These are phyloP conservation scores for Caenorhabditis briggsae DNA, from an alignment of 1,140 invertebrate species.

Conservation along the genomic window DNA sequence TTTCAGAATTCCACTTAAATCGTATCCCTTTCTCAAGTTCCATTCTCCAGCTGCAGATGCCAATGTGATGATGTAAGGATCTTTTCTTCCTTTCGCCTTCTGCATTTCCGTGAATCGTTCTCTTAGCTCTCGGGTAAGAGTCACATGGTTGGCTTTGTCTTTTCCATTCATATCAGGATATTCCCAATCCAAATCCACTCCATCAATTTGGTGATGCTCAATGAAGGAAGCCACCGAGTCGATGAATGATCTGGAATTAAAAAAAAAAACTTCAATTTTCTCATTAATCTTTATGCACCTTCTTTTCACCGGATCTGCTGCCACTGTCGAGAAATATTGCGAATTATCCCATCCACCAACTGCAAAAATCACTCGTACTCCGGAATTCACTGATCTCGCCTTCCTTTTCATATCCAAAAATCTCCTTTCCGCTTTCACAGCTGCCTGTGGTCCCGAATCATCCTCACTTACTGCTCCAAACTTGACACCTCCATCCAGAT, in stretches of 20 bases:
- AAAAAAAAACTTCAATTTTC: background rate
- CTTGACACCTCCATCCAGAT: conserved; percentile 68
- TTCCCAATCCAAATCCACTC: conserved; percentile 80
- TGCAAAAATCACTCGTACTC: conserved; percentile 70
- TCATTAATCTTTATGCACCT: background rate
- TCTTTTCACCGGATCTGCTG: conserved; percentile 56
- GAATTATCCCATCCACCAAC: conserved; percentile 76
- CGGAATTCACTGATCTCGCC: background rate
- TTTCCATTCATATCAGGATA: conserved; percentile 83
- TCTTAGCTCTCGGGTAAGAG: conserved; percentile 66
- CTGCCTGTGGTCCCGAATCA: conserved; percentile 59
- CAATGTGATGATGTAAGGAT: conserved; percentile 64
- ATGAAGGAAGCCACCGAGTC: conserved; percentile 64
- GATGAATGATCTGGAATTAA: conserved; percentile 57
- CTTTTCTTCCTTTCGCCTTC: background rate
- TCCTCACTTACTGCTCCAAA: conserved; percentile 51
- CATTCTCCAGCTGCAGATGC: conserved; percentile 75
- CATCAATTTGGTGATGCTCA: conserved; percentile 64
- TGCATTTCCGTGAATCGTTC: conserved; percentile 54
- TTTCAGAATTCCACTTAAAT: conserved; percentile 69
- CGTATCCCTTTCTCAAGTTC: conserved; percentile 73
- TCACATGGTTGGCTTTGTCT: conserved; percentile 79
- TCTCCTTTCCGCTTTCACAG: conserved; percentile 50
- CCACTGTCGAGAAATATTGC: conserved; percentile 69
- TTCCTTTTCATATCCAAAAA: conserved; percentile 54